Conservation (phyloP, 2,888 invertebrate species). For the Calliopum simillimum region DNA sequence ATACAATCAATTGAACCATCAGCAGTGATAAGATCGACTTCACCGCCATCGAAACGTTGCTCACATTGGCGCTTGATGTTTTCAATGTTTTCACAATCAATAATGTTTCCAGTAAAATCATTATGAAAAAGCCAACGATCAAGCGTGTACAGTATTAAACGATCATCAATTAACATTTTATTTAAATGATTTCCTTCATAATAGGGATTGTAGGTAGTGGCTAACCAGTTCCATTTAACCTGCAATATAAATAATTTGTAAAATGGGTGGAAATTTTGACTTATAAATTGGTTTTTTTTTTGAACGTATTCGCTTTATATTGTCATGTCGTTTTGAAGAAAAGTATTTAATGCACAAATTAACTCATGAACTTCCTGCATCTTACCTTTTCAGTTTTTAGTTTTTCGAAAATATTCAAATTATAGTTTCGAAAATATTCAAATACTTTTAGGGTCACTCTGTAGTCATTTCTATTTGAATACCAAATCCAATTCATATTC, state of each 20-base stretch:
- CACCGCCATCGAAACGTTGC: conserved; percentile 62
- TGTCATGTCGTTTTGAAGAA: too few species aligned
- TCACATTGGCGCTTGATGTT: conserved; percentile 71
- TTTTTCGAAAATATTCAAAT: too few species aligned
- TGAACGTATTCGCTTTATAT: too few species aligned
- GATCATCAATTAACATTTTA: conserved; percentile 79
- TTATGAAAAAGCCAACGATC: conserved; percentile 88
- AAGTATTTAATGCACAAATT: too few species aligned
- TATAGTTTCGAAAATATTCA: too few species aligned
- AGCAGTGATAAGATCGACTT: conserved; percentile 83
- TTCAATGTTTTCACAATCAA: conserved; percentile 76
- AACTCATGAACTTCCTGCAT: too few species aligned
- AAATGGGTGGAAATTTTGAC: not conserved
- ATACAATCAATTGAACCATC: conserved; percentile 95
- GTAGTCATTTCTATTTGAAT: too few species aligned
- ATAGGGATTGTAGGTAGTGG: conserved; percentile 90
- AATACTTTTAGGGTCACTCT: too few species aligned
- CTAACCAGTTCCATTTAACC: conserved; percentile 83
- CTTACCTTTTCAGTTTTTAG: too few species aligned
- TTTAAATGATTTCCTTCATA: conserved; percentile 85
- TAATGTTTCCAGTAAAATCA: conserved; percentile 89
- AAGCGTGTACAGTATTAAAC: conserved; percentile 82
- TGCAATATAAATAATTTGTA: conserved; percentile 55
- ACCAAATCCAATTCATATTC: too few species aligned
- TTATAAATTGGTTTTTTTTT: too few species aligned